A percentile compares a stretch with the other conserved stretches of the same genome.
Evolutionary conservation across 2,113 vertebrate species (phyloP).

Genomic region (Thryonomys swinderianus): DNA sequence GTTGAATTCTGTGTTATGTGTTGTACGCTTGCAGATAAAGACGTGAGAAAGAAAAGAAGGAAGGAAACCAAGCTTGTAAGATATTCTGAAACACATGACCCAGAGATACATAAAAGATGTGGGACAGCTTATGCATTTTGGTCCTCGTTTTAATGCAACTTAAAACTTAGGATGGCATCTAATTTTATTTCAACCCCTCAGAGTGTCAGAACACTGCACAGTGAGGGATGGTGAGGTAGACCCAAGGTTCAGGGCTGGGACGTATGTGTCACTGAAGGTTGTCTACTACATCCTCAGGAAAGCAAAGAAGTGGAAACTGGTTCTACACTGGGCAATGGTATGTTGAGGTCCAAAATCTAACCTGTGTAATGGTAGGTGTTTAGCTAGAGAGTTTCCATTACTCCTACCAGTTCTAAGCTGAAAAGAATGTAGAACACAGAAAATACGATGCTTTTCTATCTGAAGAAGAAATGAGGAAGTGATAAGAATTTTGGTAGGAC

Average conservation of each 20-base stretch:
- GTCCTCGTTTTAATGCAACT: not conserved
- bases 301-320: not conserved
- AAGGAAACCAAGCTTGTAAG: not conserved
- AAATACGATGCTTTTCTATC: not conserved
- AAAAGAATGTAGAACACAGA: not conserved
- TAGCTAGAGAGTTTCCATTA: not conserved
- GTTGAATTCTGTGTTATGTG: not conserved
- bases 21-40: not conserved
- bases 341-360: not conserved
- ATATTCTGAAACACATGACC: not conserved
- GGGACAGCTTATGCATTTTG: not conserved
- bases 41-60: not conserved
- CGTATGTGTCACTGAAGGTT: too few species aligned
- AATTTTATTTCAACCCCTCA: not conserved
- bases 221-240: not conserved
- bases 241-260: not conserved
- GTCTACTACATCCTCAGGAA: not conserved
- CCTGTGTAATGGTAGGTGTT: not conserved
- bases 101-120: not conserved
- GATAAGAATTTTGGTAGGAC: not conserved
- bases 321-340: not conserved
- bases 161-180: not conserved
- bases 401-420: not conserved
- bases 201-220: not conserved
- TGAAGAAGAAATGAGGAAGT: slow-evolving; percentile 14